These are phyloP conservation scores for Hermodice carunculata DNA, from an alignment of 2,888 invertebrate species.

Conservation along the genomic window DNA sequence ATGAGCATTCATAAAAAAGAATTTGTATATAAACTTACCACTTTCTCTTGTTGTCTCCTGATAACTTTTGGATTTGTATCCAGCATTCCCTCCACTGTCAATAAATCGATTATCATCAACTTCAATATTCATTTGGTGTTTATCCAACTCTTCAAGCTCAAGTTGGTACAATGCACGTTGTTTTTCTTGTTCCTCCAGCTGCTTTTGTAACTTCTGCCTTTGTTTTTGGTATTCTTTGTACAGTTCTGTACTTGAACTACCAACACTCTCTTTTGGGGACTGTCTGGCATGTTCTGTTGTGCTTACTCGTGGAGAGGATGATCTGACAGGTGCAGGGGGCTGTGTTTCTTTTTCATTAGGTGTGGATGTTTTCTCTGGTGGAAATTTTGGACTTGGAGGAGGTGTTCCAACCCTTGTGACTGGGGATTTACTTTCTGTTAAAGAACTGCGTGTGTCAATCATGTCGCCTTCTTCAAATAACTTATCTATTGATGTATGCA, in stretches of 20 bases:
- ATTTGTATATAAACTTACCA: conserved; percentile 13
- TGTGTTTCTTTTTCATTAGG: conserved; percentile 9
- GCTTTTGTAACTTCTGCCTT: conserved; percentile 69
- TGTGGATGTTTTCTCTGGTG: conserved; percentile 1
- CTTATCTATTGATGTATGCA: conserved; percentile 92
- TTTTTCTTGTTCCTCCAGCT: conserved; percentile 61
- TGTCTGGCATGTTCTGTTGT: conserved; percentile 4
- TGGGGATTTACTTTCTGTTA: conserved; percentile 14
- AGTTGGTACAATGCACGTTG: conserved; percentile 23
- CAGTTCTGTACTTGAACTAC: conserved; percentile 80
- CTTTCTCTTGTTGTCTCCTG: conserved; percentile 5
- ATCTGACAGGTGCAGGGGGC: not conserved
- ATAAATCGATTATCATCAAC: conserved; percentile 30
- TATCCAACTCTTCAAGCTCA: conserved; percentile 29
- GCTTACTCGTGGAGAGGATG: conserved; percentile 1
- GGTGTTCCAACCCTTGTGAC: conserved; percentile 11
- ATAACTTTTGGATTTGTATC: conserved; percentile 13
- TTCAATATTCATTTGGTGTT: conserved; percentile 4
- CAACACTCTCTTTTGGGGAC: conserved; percentile 67
- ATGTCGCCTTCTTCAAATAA: conserved; percentile 76
- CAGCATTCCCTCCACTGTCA: conserved; percentile 11
- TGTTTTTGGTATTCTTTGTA: conserved; percentile 83
- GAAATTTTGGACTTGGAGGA: conserved; percentile 13
- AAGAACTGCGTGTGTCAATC: conserved; percentile 52
- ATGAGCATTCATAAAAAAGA: too few relatives aligned